Conservation (phyloP, 2,113 vertebrate species). For the Anarhynchus alexandrinus region DNA sequence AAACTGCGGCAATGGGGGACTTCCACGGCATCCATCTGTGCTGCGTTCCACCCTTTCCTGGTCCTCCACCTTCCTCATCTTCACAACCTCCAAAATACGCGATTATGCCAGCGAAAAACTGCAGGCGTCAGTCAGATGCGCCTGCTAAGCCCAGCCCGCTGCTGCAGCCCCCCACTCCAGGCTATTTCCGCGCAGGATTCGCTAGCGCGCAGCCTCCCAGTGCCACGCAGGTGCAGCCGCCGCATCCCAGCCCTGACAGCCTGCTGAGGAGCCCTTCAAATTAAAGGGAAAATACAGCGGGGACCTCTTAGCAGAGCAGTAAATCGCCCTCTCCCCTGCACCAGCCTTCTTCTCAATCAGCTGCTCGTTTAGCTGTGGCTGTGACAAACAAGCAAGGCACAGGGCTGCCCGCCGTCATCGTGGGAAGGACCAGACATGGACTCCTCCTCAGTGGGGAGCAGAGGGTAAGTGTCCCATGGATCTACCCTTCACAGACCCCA, state of each 20-base stretch:
- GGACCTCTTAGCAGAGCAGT: neutral
- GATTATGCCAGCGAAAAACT: neutral
- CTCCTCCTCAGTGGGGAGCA: neutral
- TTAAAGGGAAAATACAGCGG: neutral
- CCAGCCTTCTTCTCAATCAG: neutral
- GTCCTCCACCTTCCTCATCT: neutral
- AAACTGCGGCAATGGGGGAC: neutral
- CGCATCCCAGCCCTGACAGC: neutral
- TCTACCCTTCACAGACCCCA: neutral
- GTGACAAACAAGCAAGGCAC: neutral
- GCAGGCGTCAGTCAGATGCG: neutral
- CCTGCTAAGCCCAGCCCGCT: neutral
- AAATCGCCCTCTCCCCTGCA: neutral
- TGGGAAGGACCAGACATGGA: neutral
- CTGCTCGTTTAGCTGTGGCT: neutral
- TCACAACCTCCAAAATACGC: neutral
- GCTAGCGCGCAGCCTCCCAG: neutral
- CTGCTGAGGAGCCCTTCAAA: neutral
- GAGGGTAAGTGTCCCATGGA: neutral
- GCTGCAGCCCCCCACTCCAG: neutral
- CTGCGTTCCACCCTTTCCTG: neutral
- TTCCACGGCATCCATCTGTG: neutral
- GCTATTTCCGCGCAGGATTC: neutral
- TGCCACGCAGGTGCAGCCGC: neutral
- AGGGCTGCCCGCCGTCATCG: accelerated